Base-by-base conservation (phyloP, 2,797 vertebrate genomes). In the Melanotaenia nigrans region DNA sequence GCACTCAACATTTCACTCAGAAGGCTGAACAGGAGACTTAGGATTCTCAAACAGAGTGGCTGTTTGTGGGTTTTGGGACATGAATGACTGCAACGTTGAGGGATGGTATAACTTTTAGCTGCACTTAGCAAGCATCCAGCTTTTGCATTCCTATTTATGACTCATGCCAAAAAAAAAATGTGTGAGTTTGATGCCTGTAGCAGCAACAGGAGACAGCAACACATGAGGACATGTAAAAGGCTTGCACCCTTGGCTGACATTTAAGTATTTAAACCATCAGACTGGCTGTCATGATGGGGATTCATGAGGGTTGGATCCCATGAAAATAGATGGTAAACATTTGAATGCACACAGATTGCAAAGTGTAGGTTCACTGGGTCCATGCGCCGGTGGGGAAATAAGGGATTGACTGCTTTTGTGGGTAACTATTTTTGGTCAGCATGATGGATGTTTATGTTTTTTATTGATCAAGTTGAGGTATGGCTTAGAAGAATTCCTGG, bases 371-470 rank as follows among this genome's bases (percentile, higher is more conserved):
- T 89, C 86, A 83, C 61, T 59, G 79, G 78, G 85, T 92, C 76
- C 82, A 47, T 53, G 55, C 71, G 86, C 85, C 83, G 77, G 78
- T 65, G 70, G 86, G 79, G 86, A 88, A 90, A 87, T 87, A 90
- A 87, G 78, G 71, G 73, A 82, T 73, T 87, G 88, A 90, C 88
- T 90, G 89, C 90, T 89, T 87, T 85, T 90, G 86, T 78, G 81
- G 82, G 84, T 68, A 78, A 81, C 88, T 92, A 93, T 92, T 92
- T 92, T 91, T 91, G 92, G 87, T 87, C 87, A 77, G 77, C 85
- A 82, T 92, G 91, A 93, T 92, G 91, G 87, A 93, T 92, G 90
- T 84, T 92, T 91, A 89, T 91, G 90, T 90, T 73, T 91, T 90
- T 90, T 89, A 92, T 93, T 86, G 92, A 93, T 92, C 87, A 87